Base-by-base conservation (phyloP, 2,888 invertebrate genomes). In the Ptilodon capucinus region DNA sequence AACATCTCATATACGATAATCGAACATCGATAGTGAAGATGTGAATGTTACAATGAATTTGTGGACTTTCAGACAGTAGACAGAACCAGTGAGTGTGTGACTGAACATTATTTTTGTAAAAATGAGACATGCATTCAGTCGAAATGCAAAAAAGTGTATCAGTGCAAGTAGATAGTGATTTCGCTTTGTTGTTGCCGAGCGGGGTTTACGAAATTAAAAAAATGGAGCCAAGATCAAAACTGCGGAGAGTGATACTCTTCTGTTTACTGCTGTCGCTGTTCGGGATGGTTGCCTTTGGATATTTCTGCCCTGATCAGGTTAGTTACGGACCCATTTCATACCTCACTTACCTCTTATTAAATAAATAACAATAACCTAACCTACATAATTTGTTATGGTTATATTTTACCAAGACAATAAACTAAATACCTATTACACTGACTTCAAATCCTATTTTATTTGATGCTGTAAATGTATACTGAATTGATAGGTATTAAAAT, bases 251-350 rank as follows among this genome's bases (percentile, higher is more conserved):
- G 81, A 95, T 95, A 76, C 92, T 96, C 75, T 93, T 97, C 86
- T 97, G 97, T 90, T 92, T 97, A 76, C 92, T 95, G 71, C 92
- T 97, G 75, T 95, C 96, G 65, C 92, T 97, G 60, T 95, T 95
- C 80, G 96, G 97, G 64, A 96, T 97, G 85, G 94, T 97, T 68
- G 97, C 96, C 73, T 95, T 97, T 81, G 97, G 97, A 74, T 97
- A 97, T 85, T 97, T 97, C 79, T 97, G 97, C 81, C 96, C 96
- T 60, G 97, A 97, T 83, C 95, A 96, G 92, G 95, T 95, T 75
- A 92, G 93, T 59, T 21, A 17, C 18, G 11, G n/a, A 28, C 11
- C 23, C 7, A 23, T 2, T 23, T 2, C 9, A 5, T 23, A 7
- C 8, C 9, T 1, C 23, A 23, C 23, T 9, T 9, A 25, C 2